These are phyloP conservation scores for Ambastaia sidthimunki DNA, from an alignment of 2,797 vertebrate genomes.

Conservation along the genomic window DNA sequence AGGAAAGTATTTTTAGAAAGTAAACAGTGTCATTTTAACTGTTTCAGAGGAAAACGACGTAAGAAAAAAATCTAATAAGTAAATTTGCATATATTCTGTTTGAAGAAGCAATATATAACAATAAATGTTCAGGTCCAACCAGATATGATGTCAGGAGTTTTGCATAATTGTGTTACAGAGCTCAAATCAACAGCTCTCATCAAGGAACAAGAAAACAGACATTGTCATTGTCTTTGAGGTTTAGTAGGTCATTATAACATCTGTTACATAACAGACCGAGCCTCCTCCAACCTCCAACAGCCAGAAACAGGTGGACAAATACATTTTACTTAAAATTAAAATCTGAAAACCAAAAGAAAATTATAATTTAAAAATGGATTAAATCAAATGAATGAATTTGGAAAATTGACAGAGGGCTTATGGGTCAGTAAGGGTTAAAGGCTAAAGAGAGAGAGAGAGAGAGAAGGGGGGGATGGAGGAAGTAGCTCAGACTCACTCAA, in stretches of 20 bases:
- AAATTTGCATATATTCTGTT: no score
- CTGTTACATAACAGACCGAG: conserved; percentile 3
- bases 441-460: conserved; percentile 44
- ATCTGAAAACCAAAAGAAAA: not conserved
- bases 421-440: conserved; percentile 47
- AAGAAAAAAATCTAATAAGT: no score
- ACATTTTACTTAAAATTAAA: no score
- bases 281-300: not conserved
- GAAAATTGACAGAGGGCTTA: not conserved
- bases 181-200: conserved; percentile 5
- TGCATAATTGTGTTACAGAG: conserved; percentile 25
- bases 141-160: conserved; percentile 1
- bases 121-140: not conserved
- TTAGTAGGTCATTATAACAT: conserved; percentile 17
- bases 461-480: conserved; percentile 39
- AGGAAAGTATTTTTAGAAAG: not conserved
- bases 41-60: no score
- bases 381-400: not conserved
- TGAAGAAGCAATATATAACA: no score
- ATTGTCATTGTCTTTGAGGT: not conserved
- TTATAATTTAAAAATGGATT: not conserved
- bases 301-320: no score
- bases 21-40: not conserved
- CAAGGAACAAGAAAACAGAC: not conserved
- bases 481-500: conserved; percentile 68